These are phyloP conservation scores for Grammomys dolichurus DNA, from an alignment of 2,113 vertebrate species.

Conservation along the genomic window DNA sequence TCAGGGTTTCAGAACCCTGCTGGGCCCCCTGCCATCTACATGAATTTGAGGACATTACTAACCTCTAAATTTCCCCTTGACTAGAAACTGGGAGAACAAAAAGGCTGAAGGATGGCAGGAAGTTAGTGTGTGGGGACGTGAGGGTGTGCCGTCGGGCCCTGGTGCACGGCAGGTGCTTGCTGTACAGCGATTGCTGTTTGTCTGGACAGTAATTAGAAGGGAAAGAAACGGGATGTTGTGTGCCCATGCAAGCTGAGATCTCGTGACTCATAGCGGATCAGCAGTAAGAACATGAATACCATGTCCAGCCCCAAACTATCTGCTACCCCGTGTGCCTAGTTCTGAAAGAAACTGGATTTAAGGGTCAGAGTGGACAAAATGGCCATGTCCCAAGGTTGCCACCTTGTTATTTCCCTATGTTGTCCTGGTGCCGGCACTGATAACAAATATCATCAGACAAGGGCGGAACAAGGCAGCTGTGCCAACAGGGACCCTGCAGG, in stretches of 20 bases:
- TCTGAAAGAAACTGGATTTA: neutral
- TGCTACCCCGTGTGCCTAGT: neutral
- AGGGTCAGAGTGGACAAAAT: neutral
- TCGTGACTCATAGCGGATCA: neutral
- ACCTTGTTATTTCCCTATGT: neutral
- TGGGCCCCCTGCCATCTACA: neutral
- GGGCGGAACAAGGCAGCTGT: neutral
- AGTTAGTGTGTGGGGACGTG: neutral
- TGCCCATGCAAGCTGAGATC: neutral
- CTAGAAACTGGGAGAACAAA: neutral
- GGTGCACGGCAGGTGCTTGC: neutral
- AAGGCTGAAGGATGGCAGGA: neutral
- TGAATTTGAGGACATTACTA: neutral
- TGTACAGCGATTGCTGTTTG: neutral
- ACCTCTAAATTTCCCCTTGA: neutral
- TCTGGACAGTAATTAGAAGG: constrained; percentile 1
- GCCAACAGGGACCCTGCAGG: neutral
- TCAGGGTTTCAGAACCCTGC: neutral
- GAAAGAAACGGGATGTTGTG: neutral
- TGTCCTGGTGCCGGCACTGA: neutral
- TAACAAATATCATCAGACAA: too few relatives aligned
- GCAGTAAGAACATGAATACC: neutral
- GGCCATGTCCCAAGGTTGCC: neutral
- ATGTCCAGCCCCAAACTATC: neutral
- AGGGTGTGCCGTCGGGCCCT: neutral